These are phyloP conservation scores for Drosophila gunungcola DNA, from an alignment of 1,140 invertebrate species.

Conservation along the genomic window DNA sequence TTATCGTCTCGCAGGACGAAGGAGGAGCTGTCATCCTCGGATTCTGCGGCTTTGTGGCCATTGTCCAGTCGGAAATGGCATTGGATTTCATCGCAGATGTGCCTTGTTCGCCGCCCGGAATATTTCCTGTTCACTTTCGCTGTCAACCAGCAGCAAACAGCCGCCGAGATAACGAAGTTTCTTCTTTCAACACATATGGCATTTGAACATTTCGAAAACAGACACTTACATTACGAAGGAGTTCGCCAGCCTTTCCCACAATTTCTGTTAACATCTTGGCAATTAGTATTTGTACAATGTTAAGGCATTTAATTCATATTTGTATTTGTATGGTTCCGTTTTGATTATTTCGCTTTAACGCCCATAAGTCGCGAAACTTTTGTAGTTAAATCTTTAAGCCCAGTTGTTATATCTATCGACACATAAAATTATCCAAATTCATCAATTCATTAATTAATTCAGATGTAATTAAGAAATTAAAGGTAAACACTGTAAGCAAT, in stretches of 20 bases:
- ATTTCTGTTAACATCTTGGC: background rate
- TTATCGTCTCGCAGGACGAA: constrained; percentile 3
- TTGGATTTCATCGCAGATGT: constrained; percentile 15
- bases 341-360: too few species aligned
- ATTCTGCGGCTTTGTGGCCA: constrained; percentile 11
- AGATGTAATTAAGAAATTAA: too few species aligned
- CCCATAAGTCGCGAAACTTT: too few species aligned
- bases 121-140: constrained; percentile 24
- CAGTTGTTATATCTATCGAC: too few species aligned
- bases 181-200: background rate
- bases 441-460: too few species aligned
- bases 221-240: background rate
- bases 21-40: constrained; percentile 6
- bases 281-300: too few species aligned
- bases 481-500: too few species aligned
- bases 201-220: background rate
- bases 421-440: too few species aligned
- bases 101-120: background rate
- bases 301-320: too few species aligned
- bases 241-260: background rate
- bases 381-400: too few species aligned
- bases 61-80: constrained; percentile 30
- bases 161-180: constrained; percentile 8
- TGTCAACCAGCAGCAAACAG: background rate
- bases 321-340: too few species aligned